Percentiles rank a stretch among this genome's conserved stretches.
These are phyloP conservation scores for Neomorphus geoffroyi DNA, from an alignment of 2,797 vertebrate genomes.

Conservation along the genomic window DNA sequence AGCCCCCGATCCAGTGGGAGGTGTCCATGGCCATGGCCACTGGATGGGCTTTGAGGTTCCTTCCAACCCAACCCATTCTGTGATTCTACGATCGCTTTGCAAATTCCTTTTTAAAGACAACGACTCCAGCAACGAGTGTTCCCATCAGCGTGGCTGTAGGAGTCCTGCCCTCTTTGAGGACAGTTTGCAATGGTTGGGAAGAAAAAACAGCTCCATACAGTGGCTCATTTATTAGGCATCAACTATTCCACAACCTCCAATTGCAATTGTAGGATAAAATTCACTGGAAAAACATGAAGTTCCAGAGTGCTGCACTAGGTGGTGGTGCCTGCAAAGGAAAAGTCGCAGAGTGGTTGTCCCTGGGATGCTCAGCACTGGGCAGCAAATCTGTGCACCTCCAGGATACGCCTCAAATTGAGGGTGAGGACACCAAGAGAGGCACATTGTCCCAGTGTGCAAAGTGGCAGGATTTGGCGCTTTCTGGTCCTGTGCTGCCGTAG, in stretches of 20 bases:
- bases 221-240: not conserved
- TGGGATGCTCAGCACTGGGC: not conserved
- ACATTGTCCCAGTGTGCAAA: not conserved
- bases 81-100: not conserved
- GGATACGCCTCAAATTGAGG: not conserved
- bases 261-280: not conserved
- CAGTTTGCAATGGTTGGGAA: not conserved
- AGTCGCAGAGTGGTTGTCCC: accelerated
- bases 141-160: not conserved
- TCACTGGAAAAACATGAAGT: not conserved
- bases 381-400: not conserved
- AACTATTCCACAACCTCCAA: not conserved
- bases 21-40: too few species aligned
- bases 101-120: not conserved
- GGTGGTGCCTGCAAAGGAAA: slow-evolving; percentile 29
- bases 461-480: not conserved
- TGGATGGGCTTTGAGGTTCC: too few species aligned
- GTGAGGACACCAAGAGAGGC: not conserved
- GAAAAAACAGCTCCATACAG: not conserved
- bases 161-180: not conserved
- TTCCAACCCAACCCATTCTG: too few species aligned
- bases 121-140: not conserved
- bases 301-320: slow-evolving; percentile 1
- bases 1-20: too few species aligned
- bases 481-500: not conserved